Evolutionary conservation across 2,888 invertebrate genomes (phyloP), one percentile per base, ranked within the genome.

Genomic region (Epirrita christyi): DNA sequence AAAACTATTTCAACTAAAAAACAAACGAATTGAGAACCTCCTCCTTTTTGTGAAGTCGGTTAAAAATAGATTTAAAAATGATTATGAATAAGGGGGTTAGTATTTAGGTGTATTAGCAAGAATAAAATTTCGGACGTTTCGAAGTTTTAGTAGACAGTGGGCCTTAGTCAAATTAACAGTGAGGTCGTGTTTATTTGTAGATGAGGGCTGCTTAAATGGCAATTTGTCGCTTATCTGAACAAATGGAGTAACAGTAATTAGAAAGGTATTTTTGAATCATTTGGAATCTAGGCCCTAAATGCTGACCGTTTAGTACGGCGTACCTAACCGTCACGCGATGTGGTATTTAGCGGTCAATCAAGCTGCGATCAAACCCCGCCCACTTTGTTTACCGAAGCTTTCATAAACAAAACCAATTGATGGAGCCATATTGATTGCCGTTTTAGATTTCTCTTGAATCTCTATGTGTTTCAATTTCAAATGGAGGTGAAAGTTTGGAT

Each of bases 161-260:
- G 13, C 27, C 14, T 49, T 63, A 68, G 69, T 57, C 42, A 64
- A 71, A 68, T 72, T 60, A 63, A 59, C 56, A 53, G 45, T 63
- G 32, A 60, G 63, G 54, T 47, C 41, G 32, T 46, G 55, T 57
- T 64, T 68, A 66, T 64, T 48, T 59, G 51, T 51, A 47, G 21
- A 50, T 50, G 68, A 70, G 64, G 67, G 66, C 59, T 59, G 56
- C 57, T 60, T 43, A 41, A 59, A 50, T 49, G 51, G 57, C 45
- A 40, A 47, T 54, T 46, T 47, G 56, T 48, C 32, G 47, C 44
- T 57, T 63, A 63, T 61, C 59, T 61, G 21, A 21, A 21, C 21
- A 21, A 21, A 21, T 21, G n/a, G n/a, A n/a, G n/a, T n/a, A n/a
- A n/a, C n/a, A n/a, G n/a, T n/a, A n/a, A n/a, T n/a, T n/a, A n/a